A percentile compares a stretch with the other conserved stretches of the same genome.
phyloP scores from a whole-genome alignment of 2,888 invertebrate genomes.

The Platycheirus albimanus region DNA sequence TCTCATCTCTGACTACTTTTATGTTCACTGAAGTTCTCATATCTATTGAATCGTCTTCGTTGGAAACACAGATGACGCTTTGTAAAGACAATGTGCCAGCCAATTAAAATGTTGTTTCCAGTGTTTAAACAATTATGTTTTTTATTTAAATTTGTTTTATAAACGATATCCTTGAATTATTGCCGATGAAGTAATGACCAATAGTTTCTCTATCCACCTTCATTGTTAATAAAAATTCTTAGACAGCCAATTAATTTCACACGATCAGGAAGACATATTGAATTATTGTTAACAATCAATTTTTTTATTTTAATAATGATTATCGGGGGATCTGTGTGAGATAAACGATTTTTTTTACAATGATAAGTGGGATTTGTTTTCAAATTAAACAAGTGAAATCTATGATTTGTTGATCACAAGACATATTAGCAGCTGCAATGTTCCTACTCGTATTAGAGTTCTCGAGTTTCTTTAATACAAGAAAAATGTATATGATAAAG shows the following conservation, averaged over 20 bases:
- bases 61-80: too few species aligned
- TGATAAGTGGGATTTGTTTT: background rate
- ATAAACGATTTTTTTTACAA: background rate
- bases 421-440: constrained; percentile 17
- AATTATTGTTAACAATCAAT: constrained; percentile 8
- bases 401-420: constrained; percentile 13
- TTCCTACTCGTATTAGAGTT: too few species aligned
- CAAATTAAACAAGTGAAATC: constrained; percentile 5
- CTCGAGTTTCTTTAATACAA: constrained; percentile 2
- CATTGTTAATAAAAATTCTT: too few species aligned
- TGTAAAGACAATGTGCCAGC: background rate
- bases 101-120: background rate
- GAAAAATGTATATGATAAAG: constrained; percentile 18
- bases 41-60: too few species aligned
- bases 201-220: too few species aligned
- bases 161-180: constrained; percentile 15
- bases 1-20: background rate
- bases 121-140: constrained; percentile 10
- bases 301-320: background rate
- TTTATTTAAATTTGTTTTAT: constrained; percentile 3
- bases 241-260: constrained; percentile 11
- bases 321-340: background rate
- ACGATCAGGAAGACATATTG: constrained; percentile 27
- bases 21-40: background rate
- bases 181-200: too few species aligned